phyloP scores from a whole-genome alignment of 53 echinoderm and acorn worm species.

The Henricia sp. region DNA sequence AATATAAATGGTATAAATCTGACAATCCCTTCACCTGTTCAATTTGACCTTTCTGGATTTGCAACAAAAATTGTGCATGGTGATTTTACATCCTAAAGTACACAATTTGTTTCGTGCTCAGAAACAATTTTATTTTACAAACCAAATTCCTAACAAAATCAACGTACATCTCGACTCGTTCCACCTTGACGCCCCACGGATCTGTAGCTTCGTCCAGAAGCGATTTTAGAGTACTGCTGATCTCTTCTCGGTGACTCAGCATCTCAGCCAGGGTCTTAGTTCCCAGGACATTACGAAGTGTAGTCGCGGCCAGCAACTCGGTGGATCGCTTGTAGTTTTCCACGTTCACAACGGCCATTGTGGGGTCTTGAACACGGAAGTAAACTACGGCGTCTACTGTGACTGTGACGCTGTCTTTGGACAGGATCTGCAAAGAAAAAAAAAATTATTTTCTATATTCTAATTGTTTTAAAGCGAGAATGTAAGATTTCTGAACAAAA shows the following conservation, averaged over 20 bases:
- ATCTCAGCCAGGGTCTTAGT: conserved; percentile 78
- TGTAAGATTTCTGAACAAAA: no score
- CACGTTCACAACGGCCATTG: conserved; percentile 87
- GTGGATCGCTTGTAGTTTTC: conserved; percentile 90
- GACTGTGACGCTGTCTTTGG: conserved; percentile 93
- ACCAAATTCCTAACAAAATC: neutral
- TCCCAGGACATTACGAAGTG: conserved; percentile 92
- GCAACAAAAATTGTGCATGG: neutral
- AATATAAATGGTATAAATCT: neutral
- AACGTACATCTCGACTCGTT: conserved; percentile 66
- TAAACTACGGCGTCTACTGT: conserved; percentile 97
- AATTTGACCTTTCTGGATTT: neutral
- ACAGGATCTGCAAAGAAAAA: conserved; percentile 72
- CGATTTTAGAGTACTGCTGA: conserved; percentile 46
- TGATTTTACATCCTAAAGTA: neutral
- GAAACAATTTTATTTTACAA: neutral
- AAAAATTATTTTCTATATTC: no score
- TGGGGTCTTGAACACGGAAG: conserved; percentile 88
- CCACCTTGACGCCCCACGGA: conserved; percentile 69
- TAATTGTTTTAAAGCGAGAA: no score
- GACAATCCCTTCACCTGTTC: neutral
- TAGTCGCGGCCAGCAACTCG: conserved; percentile 87
- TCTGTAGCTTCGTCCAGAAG: conserved; percentile 53
- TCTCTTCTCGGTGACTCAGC: conserved; percentile 45
- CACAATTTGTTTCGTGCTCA: neutral